Evolutionary conservation across 1,140 invertebrate species (phyloP), one percentile per base, ranked within the genome.

Genomic region (Archegozetes longisetosus): DNA sequence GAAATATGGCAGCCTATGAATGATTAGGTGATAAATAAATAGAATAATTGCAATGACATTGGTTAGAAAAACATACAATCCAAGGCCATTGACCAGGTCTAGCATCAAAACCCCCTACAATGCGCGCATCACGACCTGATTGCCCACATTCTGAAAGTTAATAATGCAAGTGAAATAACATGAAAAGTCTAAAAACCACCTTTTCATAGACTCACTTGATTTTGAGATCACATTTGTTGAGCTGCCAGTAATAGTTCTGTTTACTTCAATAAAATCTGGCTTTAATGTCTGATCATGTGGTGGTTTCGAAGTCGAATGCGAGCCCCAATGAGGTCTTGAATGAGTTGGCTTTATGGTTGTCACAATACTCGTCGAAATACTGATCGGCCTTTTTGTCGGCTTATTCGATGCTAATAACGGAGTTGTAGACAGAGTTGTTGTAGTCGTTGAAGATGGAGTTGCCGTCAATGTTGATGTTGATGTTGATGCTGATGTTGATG

Each of bases 51-150:
- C n/a, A 17, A 57, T 29, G 22, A 25, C 9, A 25, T 56, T 46
- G 26, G 29, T 32, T 22, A 12, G 9, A 9, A 40, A 40, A 48
- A 56, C 61, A 64, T 62, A 67, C 65, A 62, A 67, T 67, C 66
- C 66, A 67, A 14, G 66, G 66, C 66, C 66, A 67, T 51, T 67
- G 65, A 26, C 66, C 66, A 20, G 65, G 62, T 22, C 62, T 56
- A 28, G 66, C 62, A 62, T 67, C 66, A 40, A 62, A 40, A 4
- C 66, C 66, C 14, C 66, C 66, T 24, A 67, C 66, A 46, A 67
- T 67, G 13, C 66, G 46, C 20, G 60, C 64, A 52, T 64, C 64
- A 22, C 63, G 57, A 13, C 66, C 66, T 13, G 60, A 58, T 22
- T 61, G 40, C 40, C 66, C 66, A 52, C 66, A 67, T 40, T 54